These are phyloP conservation scores for Calameuta pallipes DNA, from an alignment of 2,888 invertebrate genomes.

Conservation along the genomic window DNA sequence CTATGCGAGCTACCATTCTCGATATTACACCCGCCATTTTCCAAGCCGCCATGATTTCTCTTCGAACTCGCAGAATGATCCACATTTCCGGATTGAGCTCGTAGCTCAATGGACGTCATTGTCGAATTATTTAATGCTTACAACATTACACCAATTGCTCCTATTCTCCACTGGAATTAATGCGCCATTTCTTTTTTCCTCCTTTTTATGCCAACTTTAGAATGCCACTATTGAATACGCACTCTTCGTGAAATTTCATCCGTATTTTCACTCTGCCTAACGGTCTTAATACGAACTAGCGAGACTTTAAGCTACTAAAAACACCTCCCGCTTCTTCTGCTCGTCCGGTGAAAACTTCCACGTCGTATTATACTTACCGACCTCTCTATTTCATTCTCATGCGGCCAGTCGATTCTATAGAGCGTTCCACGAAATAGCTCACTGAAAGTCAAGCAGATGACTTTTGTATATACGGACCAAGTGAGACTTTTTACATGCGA, in stretches of 20 bases:
- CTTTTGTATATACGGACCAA: neutral
- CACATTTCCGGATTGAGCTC: neutral
- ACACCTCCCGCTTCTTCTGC: neutral
- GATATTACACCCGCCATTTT: neutral
- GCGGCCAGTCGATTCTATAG: neutral
- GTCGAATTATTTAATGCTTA: neutral
- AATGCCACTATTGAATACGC: neutral
- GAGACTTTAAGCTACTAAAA: neutral
- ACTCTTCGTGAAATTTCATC: neutral
- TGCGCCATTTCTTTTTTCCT: neutral
- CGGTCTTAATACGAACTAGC: neutral
- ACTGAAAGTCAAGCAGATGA: constrained; percentile 1
- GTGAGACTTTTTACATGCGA: constrained; percentile 7
- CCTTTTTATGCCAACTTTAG: neutral
- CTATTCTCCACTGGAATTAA: neutral
- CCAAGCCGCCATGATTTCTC: neutral
- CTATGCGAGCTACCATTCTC: neutral
- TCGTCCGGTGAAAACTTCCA: neutral
- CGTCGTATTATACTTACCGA: neutral
- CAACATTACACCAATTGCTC: neutral
- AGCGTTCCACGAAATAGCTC: neutral
- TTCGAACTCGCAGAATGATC: neutral
- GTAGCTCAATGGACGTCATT: neutral
- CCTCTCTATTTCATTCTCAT: neutral
- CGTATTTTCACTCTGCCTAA: neutral